Evolutionary conservation across 2,797 vertebrate species (phyloP).

Genomic region (Ctenosaura bakeri): DNA sequence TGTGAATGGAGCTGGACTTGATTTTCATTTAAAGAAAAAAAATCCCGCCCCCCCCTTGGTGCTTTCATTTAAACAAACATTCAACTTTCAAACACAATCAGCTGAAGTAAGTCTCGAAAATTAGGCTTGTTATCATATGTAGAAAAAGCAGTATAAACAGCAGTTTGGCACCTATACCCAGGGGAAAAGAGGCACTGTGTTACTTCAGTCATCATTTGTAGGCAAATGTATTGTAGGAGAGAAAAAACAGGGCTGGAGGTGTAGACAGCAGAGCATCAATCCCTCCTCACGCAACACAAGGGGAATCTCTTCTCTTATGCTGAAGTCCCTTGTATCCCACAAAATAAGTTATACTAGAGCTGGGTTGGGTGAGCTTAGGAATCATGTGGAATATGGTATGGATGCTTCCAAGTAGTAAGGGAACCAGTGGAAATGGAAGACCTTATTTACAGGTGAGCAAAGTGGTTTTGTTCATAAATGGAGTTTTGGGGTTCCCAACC

Average conservation of each 20-base stretch:
- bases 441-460: not conserved
- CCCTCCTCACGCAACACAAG: not conserved
- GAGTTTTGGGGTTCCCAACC: not conserved
- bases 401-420: not conserved
- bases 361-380: not conserved
- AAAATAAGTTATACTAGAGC: not conserved
- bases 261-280: no score
- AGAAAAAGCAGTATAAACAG: not conserved
- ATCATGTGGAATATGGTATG: not conserved
- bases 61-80: conserved; percentile 68
- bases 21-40: conserved; percentile 72
- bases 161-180: not conserved
- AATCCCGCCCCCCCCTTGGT: not conserved
- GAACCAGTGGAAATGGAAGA: not conserved
- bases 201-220: not conserved
- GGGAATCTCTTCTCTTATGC: not conserved
- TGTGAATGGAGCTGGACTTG: conserved; percentile 62
- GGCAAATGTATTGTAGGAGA: not conserved
- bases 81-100: conserved; percentile 59
- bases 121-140: conserved; percentile 19
- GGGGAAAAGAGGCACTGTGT: not conserved
- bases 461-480: not conserved
- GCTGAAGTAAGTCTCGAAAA: conserved; percentile 69
- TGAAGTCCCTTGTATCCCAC: not conserved
- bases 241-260: no score